Evolutionary conservation across 1,140 invertebrate genomes (phyloP).

Genomic region (Drosophila seguyi): DNA sequence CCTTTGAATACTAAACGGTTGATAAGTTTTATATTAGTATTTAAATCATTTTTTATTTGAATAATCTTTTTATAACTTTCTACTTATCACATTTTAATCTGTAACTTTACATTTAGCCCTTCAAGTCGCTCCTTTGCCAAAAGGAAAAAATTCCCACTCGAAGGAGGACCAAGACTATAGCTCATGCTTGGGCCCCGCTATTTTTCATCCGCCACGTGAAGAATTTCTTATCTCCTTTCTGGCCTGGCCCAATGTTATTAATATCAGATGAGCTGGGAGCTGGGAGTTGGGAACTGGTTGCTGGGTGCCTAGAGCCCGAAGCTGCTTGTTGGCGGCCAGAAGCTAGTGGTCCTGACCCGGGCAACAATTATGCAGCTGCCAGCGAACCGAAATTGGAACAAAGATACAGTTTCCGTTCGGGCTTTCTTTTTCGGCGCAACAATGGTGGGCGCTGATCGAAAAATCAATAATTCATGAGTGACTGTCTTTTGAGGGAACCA

Average conservation of each 20-base stretch:
- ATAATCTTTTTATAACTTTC: not conserved
- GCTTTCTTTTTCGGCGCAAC: slow-evolving; percentile 32
- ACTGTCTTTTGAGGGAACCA: slow-evolving; percentile 25
- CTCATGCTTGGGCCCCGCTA: slow-evolving; percentile 14
- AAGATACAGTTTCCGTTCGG: slow-evolving; percentile 22
- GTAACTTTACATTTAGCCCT: not conserved
- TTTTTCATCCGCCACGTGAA: slow-evolving; percentile 26
- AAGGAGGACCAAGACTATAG: not conserved
- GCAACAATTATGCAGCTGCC: slow-evolving; percentile 54
- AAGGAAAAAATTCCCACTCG: not conserved
- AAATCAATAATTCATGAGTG: slow-evolving; percentile 79
- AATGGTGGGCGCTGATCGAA: slow-evolving; percentile 65
- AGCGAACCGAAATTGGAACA: slow-evolving; percentile 15
- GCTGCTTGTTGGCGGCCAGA: slow-evolving; percentile 17
- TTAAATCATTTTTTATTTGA: not conserved
- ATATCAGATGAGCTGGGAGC: slow-evolving; percentile 59
- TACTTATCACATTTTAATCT: not conserved
- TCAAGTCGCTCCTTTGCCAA: not conserved
- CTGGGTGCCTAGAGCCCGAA: slow-evolving; percentile 13
- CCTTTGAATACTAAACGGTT: too few relatives aligned
- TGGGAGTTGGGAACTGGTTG: not conserved
- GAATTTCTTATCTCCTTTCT: slow-evolving; percentile 21
- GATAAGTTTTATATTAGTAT: too few relatives aligned
- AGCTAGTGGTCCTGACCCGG: slow-evolving; percentile 37
- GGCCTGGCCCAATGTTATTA: slow-evolving; percentile 54